These are phyloP conservation scores for Bombus ignitus DNA, from an alignment of 1,140 invertebrate species.

Conservation along the genomic window DNA sequence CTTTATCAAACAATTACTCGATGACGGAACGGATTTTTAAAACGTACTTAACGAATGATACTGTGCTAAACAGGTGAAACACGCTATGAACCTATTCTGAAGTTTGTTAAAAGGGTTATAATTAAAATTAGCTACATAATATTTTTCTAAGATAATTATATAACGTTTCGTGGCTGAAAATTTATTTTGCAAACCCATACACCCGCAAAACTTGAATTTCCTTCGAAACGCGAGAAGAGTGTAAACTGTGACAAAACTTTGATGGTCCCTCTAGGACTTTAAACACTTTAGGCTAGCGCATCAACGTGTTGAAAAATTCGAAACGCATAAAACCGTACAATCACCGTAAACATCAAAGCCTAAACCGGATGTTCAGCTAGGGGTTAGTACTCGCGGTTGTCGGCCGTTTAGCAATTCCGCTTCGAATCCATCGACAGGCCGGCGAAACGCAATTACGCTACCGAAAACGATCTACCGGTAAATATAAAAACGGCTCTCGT, in stretches of 20 bases:
- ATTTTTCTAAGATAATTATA: no score
- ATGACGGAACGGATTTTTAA: not conserved
- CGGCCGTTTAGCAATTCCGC: conserved; percentile 19
- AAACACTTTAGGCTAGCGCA: not conserved
- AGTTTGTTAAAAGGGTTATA: not conserved
- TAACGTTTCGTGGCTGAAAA: no score
- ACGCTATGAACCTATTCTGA: not conserved
- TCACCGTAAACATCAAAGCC: not conserved
- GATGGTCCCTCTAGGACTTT: no score
- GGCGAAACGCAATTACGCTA: conserved; percentile 32
- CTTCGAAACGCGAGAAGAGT: no score
- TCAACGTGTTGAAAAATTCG: not conserved
- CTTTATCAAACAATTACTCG: not conserved
- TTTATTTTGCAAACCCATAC: no score
- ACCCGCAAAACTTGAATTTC: no score
- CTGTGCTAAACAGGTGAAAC: not conserved
- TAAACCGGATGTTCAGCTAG: not conserved
- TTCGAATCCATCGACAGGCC: conserved; percentile 14
- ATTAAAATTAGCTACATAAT: no score
- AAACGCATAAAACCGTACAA: not conserved
- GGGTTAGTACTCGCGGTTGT: not conserved
- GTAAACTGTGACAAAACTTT: no score
- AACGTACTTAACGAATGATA: not conserved
- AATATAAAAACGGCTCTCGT: conserved; percentile 52
- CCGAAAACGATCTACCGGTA: conserved; percentile 43